Evolutionary conservation across 2,797 vertebrate species (phyloP), one percentile per base, ranked within the genome.

Genomic region (Girardinus metallicus): DNA sequence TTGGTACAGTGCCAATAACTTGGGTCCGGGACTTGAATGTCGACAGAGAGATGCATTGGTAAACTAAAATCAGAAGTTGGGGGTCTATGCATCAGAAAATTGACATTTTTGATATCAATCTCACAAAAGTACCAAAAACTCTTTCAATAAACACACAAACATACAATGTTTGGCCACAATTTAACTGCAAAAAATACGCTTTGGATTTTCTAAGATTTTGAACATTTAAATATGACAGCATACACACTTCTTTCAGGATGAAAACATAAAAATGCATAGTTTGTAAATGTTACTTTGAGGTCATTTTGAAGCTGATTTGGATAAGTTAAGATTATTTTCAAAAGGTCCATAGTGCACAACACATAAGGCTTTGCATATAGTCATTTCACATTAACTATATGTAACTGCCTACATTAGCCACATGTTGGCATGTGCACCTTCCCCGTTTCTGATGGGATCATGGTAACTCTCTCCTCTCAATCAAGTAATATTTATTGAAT

Each of bases 1-100:
- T 88, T 70, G 82, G 87, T 87, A 75, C 77, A 84, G 81, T 89
- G 77, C 76, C 78, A 68, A 84, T 88, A 85, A 93, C 85, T 77
- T 79, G 77, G 76, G 79, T 88, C 85, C 60, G 76, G 73, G 78
- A 82, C 70, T 77, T 82, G 80, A 88, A 83, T 83, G 49, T 1
- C 3, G 43, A 46, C n/a, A 29, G 1, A 70, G 11, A 11, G 43
- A n/a, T 5, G 1, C 29, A 16, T 8, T 71, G 68, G 26, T 26
- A 71, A 29, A 71, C 68, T 44, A n/a, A 23, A 71, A 46, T 71
- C 6, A 18, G n/a, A 71, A 15, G 12, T 44, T 46, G n/a, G 41
- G 5, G 1, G 12, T 44, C 41, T 46, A 9, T 23, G 49, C 34
- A 41, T 74, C 18, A 55, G 12, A 26, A 53, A 39, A 26, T 23